Evolutionary conservation across 2,113 vertebrate genomes (phyloP).

Genomic region (Eudorcas thomsonii): DNA sequence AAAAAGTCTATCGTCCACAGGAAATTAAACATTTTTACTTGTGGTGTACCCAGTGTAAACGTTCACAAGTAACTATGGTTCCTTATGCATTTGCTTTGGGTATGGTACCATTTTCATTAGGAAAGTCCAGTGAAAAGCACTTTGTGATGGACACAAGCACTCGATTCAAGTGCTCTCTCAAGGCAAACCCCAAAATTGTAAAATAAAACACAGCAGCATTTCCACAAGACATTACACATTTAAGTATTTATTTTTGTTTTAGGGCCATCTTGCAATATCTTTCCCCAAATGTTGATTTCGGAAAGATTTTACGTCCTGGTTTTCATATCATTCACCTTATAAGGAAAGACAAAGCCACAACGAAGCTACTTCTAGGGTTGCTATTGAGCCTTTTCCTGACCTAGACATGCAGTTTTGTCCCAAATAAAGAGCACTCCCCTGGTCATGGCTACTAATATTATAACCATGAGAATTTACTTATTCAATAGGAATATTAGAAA

Average conservation of each 20-base stretch:
- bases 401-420: constrained; percentile 44
- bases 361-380: constrained; percentile 49
- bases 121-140: constrained; percentile 28
- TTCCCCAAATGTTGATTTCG: constrained; percentile 54
- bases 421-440: neutral
- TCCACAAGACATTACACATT: neutral
- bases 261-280: neutral
- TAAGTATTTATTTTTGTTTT: neutral
- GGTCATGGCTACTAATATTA: constrained; percentile 8
- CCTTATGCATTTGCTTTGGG: neutral
- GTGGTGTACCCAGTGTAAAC: neutral
- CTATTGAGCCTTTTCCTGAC: constrained; percentile 41
- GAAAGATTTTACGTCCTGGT: neutral
- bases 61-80: neutral
- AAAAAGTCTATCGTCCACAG: constrained; percentile 42
- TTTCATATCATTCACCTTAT: neutral
- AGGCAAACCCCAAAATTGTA: neutral
- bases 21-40: constrained; percentile 69
- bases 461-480: constrained; percentile 26
- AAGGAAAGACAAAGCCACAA: constrained; percentile 11
- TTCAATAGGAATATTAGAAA: constrained; percentile 46
- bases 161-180: neutral
- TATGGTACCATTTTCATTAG: neutral
- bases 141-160: constrained; percentile 3
- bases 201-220: neutral